These are phyloP conservation scores for Ptychoptera contaminata DNA, from an alignment of 2,888 invertebrate species.

Conservation along the genomic window DNA sequence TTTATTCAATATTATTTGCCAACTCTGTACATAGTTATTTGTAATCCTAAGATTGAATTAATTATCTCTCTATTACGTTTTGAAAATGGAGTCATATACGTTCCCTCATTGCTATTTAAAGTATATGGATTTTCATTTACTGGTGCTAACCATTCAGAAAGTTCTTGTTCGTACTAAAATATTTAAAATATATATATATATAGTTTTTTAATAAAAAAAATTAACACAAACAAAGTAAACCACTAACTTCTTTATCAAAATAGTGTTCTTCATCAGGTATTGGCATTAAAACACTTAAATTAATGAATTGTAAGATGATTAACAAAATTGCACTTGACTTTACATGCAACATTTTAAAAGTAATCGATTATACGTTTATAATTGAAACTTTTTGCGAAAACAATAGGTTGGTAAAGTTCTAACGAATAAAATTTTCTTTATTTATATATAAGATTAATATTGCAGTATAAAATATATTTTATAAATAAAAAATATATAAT, in stretches of 20 bases:
- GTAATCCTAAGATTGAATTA: slow-evolving; percentile 58
- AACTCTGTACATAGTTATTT: slow-evolving; percentile 57
- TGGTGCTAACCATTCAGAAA: slow-evolving; percentile 23
- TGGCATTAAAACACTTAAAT: slow-evolving; percentile 11
- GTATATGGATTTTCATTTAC: slow-evolving; percentile 15
- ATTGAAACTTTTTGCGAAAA: too few species aligned
- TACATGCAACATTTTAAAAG: too few species aligned
- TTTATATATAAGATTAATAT: too few species aligned
- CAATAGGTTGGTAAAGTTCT: too few species aligned
- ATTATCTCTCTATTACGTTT: slow-evolving; percentile 58
- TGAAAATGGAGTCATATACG: slow-evolving; percentile 20
- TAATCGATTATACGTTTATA: too few species aligned
- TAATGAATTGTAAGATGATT: not conserved
- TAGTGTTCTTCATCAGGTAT: slow-evolving; percentile 26
- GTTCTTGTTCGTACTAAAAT: slow-evolving; percentile 19
- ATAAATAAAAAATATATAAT: too few species aligned
- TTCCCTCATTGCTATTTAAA: slow-evolving; percentile 13
- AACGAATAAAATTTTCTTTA: too few species aligned
- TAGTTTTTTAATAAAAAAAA: too few species aligned
- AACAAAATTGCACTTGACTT: too few species aligned
- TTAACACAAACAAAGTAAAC: too few species aligned
- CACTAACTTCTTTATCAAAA: slow-evolving; percentile 23
- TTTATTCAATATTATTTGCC: slow-evolving; percentile 36
- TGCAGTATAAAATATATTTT: too few species aligned
- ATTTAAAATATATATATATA: too few species aligned